Evolutionary conservation across 2,888 invertebrate genomes (phyloP), one percentile per base, ranked within the genome.

Genomic region (Acronicta psi): DNA sequence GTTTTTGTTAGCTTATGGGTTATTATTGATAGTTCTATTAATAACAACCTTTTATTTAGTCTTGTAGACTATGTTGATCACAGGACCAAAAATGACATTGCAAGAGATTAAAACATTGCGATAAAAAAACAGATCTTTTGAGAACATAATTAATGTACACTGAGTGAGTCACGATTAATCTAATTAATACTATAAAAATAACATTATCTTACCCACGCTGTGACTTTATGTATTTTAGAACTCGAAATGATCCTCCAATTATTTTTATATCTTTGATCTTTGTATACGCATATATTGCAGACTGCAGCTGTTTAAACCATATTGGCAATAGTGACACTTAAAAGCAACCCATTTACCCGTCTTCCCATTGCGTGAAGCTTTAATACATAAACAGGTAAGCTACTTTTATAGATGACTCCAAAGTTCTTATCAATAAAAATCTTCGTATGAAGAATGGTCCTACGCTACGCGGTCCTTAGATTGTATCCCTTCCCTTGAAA

Each of bases 391-490:
- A 60, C 54, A 86, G 82, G 78, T 80, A 73, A 80, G 69, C 34
- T 58, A 54, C 44, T 66, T 85, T 90, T 86, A 89, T 85, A 87
- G 86, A 91, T 89, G 89, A 85, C 86, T 80, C 61, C 65, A 68
- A 80, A 85, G 83, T 82, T 80, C 83, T 92, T 93, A 93, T 93
- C 93, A 85, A 87, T 87, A 86, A 87, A 88, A 88, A 93, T 92
- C 91, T 91, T 80, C 74, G 77, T 84, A 88, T 91, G 87, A 88
- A 88, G 90, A 89, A 92, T 88, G 82, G 82, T 71, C 73, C 73
- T 84, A 82, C 86, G 86, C 85, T 34, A n/a, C 34, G 34, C 7
- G n/a, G 34, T 34, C 34, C n/a, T 93, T 90, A 93, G 93, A 93
- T 94, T 88, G 88, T 93, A 93, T 93, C 92, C 93, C 84, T 79